Percentiles rank a stretch among this genome's conserved stretches.
Conservation (phyloP, 2,888 invertebrate genomes). For the Brenthis hecate region DNA sequence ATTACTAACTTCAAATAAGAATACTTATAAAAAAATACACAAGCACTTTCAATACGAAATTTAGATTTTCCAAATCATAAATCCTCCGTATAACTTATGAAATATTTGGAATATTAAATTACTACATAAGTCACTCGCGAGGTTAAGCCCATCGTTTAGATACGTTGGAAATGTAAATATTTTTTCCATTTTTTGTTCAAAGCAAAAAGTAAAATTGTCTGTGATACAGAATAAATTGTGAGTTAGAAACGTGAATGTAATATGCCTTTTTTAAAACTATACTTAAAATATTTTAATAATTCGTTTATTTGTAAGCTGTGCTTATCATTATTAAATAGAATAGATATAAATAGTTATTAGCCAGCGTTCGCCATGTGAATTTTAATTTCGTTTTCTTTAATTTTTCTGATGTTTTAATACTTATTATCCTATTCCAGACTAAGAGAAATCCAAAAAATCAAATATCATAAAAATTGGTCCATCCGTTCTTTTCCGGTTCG, state of each 20-base stretch:
- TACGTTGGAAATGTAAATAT: constrained; percentile 19
- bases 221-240: constrained; percentile 20
- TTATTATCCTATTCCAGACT: too few species aligned
- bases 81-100: neutral
- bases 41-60: too few species aligned
- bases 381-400: too few species aligned
- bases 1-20: too few species aligned
- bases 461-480: too few species aligned
- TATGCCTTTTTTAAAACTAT: neutral
- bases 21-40: too few species aligned
- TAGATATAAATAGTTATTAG: neutral
- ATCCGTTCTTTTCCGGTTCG: too few species aligned
- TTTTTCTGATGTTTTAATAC: too few species aligned
- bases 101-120: constrained; percentile 17
- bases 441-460: too few species aligned
- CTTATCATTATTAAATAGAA: neutral
- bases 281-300: neutral
- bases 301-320: neutral
- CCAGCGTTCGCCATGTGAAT: too few species aligned
- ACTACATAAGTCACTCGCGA: constrained; percentile 7
- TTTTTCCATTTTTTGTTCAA: constrained; percentile 16
- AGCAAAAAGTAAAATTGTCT: neutral
- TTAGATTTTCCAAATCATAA: too few species aligned
- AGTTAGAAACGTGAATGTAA: neutral
- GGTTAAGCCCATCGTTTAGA: constrained; percentile 18